phyloP scores from a whole-genome alignment of 2,888 invertebrate genomes.

The Hylaea fasciaria region DNA sequence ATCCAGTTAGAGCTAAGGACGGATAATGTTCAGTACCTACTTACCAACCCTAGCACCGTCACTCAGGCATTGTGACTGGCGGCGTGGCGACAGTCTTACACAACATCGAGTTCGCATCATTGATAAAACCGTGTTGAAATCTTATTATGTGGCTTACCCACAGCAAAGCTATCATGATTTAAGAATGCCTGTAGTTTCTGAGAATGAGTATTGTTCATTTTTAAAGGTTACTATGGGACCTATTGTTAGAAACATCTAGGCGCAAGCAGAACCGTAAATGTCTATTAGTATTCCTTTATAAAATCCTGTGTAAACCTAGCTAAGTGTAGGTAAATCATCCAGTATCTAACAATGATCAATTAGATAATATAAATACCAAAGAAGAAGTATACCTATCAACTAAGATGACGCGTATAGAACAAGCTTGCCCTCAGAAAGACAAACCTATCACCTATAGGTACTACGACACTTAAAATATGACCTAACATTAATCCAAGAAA shows the following conservation, averaged over 20 bases:
- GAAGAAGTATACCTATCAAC: too few relatives aligned
- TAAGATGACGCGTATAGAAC: background rate
- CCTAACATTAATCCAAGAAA: constrained; percentile 3
- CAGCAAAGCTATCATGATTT: constrained; percentile 68
- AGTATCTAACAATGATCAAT: background rate
- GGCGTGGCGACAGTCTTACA: constrained; percentile 7
- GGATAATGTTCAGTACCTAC: constrained; percentile 6
- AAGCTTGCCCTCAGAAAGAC: too few relatives aligned
- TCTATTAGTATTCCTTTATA: too few relatives aligned
- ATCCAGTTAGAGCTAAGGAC: constrained; percentile 19
- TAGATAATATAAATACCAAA: too few relatives aligned
- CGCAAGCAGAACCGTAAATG: too few relatives aligned
- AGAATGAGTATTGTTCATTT: constrained; percentile 61
- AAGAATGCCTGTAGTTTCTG: constrained; percentile 54
- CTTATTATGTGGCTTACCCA: constrained; percentile 75
- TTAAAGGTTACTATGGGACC: constrained; percentile 52
- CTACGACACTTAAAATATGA: background rate
- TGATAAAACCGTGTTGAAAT: constrained; percentile 74
- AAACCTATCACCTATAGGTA: background rate
- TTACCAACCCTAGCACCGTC: constrained; percentile 13
- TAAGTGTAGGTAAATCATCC: background rate
- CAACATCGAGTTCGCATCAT: constrained; percentile 63
- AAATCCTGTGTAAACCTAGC: too few relatives aligned
- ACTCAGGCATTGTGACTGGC: constrained; percentile 13
- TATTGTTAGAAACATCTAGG: constrained; percentile 48